Evolutionary conservation across 2,113 vertebrate genomes (phyloP).

Genomic region (Rhadina sibilatrix): DNA sequence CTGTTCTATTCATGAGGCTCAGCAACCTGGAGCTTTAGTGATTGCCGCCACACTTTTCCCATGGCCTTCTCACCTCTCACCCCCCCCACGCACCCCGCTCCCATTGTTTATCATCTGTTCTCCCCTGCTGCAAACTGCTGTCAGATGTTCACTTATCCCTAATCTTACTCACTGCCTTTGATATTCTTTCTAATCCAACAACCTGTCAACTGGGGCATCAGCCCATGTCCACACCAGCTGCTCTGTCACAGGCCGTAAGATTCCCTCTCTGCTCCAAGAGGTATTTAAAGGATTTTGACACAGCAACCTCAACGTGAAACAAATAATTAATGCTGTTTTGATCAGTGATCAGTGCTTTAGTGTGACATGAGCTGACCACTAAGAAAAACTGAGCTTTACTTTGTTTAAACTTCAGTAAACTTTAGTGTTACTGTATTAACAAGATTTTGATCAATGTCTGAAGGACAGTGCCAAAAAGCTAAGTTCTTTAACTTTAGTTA

Average conservation of each 20-base stretch:
- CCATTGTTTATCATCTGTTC: conserved; percentile 80
- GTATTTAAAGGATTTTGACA: conserved; percentile 66
- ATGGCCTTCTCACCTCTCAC: conserved; percentile 77
- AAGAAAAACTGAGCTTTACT: conserved; percentile 57
- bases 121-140: conserved; percentile 75
- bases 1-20: conserved; percentile 76
- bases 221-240: conserved; percentile 77
- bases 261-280: conserved; percentile 65
- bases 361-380: conserved; percentile 43
- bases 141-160: conserved; percentile 77
- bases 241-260: conserved; percentile 67
- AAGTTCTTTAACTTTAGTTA: background rate
- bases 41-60: conserved; percentile 78
- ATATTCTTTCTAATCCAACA: conserved; percentile 78
- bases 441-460: conserved; percentile 50
- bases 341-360: conserved; percentile 54
- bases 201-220: conserved; percentile 75
- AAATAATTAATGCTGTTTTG: conserved; percentile 73
- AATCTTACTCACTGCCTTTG: conserved; percentile 76
- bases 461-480: conserved; percentile 1
- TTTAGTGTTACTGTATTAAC: conserved; percentile 39
- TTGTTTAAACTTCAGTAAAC: conserved; percentile 65
- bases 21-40: conserved; percentile 75
- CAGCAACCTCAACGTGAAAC: conserved; percentile 48
- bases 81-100: conserved; percentile 58